phyloP scores from a whole-genome alignment of 2,113 vertebrate genomes.

The Rissa tridactyla region DNA sequence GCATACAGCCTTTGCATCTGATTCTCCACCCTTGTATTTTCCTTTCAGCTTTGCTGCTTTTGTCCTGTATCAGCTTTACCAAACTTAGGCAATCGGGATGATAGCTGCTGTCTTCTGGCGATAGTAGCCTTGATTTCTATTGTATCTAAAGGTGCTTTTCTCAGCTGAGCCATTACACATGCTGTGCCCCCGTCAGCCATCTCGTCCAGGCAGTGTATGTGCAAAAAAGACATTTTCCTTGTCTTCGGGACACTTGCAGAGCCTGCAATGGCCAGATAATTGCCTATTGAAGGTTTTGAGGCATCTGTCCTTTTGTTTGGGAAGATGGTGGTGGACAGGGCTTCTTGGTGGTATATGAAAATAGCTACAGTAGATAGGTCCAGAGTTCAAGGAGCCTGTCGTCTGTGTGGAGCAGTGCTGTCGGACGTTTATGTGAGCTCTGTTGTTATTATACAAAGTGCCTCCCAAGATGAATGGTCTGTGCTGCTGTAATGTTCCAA shows the following conservation, averaged over 20 bases:
- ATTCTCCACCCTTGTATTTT: neutral
- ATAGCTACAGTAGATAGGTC: neutral
- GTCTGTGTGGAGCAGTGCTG: neutral
- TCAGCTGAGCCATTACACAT: neutral
- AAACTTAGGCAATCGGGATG: neutral
- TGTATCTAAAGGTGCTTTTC: neutral
- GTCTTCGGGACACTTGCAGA: neutral
- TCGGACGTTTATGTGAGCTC: neutral
- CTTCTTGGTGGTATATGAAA: neutral
- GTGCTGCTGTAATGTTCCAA: neutral
- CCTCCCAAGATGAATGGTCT: neutral
- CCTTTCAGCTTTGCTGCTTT: neutral
- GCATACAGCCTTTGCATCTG: neutral
- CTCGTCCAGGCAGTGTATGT: neutral
- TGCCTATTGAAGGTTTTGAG: neutral
- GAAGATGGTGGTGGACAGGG: neutral
- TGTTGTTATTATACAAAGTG: neutral
- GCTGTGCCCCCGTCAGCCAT: neutral
- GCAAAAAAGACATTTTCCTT: neutral
- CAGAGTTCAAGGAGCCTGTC: neutral
- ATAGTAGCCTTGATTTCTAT: neutral
- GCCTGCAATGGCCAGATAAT: neutral
- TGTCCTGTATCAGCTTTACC: neutral
- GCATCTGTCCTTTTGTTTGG: neutral
- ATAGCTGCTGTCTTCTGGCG: neutral